Evolutionary conservation across 2,113 vertebrate species (phyloP).

Genomic region (Rhombomys opimus): DNA sequence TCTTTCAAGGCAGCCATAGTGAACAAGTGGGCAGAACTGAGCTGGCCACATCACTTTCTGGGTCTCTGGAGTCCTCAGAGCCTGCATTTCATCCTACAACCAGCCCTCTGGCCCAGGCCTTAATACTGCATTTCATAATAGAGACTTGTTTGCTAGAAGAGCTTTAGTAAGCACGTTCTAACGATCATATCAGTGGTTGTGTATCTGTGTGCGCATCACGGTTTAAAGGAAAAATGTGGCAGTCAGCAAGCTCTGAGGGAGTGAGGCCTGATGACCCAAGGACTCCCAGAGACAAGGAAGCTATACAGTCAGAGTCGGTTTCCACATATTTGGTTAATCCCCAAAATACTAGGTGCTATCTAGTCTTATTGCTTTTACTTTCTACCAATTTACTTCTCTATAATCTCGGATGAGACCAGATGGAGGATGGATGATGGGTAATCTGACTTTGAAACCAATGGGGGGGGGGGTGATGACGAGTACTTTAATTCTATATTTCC

Average conservation of each 20-base stretch:
- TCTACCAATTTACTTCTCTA: conserved; percentile 64
- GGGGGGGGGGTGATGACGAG: neutral
- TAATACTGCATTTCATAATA: neutral
- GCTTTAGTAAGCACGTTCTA: conserved; percentile 8
- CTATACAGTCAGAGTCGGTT: conserved; percentile 47
- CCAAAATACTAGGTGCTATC: conserved; percentile 68
- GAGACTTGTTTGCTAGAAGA: conserved; percentile 36
- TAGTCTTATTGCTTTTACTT: conserved; percentile 81
- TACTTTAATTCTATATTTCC: conserved; percentile 55
- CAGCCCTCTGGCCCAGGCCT: neutral
- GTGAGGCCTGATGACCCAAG: neutral
- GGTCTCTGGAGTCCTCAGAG: neutral
- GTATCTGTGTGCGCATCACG: conserved; percentile 24
- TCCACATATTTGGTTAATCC: conserved; percentile 74
- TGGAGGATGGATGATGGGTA: conserved; percentile 27
- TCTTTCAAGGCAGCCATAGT: neutral
- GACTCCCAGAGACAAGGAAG: conserved; percentile 58
- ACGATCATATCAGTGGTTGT: conserved; percentile 1
- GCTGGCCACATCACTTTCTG: neutral
- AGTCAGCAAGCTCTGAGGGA: conserved; percentile 15
- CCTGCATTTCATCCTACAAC: neutral
- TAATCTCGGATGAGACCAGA: conserved; percentile 44
- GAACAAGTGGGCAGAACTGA: neutral
- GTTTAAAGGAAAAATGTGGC: conserved; percentile 15
- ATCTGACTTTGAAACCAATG: conserved; percentile 47